phyloP scores from a whole-genome alignment of 2,888 invertebrate genomes.

The Drosophila incognita region DNA sequence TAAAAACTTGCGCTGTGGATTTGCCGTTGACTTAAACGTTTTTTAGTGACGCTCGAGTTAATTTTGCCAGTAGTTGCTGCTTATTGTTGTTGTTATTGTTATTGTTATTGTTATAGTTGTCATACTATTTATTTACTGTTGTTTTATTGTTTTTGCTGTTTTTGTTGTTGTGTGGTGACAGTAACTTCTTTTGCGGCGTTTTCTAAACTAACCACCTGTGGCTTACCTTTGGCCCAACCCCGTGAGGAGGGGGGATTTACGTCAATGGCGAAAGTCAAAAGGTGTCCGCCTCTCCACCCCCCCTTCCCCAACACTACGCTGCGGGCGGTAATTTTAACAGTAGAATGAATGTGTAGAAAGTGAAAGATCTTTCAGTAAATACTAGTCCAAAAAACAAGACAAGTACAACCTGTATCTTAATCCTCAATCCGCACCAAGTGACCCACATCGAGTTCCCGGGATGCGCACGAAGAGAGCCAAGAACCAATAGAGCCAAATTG shows the following conservation, averaged over 20 bases:
- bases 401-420: conserved; percentile 32
- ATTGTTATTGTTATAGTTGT: conserved; percentile 31
- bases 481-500: conserved; percentile 5
- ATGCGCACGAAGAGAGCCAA: conserved; percentile 19
- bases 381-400: neutral
- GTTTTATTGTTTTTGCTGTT: conserved; percentile 11
- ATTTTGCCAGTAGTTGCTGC: conserved; percentile 41
- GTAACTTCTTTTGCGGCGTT: conserved; percentile 42
- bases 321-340: conserved; percentile 38
- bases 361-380: conserved; percentile 44
- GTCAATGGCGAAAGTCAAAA: conserved; percentile 52
- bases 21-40: conserved; percentile 63
- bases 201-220: conserved; percentile 43
- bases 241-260: conserved; percentile 10
- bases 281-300: neutral
- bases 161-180: conserved; percentile 40
- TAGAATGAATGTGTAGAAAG: conserved; percentile 67
- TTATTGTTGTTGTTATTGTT: conserved; percentile 16
- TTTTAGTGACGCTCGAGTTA: conserved; percentile 71
- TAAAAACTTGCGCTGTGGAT: conserved; percentile 24
- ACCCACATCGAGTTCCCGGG: conserved; percentile 14
- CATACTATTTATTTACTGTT: conserved; percentile 31
- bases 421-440: conserved; percentile 18
- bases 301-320: neutral
- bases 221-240: conserved; percentile 25